Conservation (phyloP, 2,888 invertebrate genomes). For the Orchestes rusci region DNA sequence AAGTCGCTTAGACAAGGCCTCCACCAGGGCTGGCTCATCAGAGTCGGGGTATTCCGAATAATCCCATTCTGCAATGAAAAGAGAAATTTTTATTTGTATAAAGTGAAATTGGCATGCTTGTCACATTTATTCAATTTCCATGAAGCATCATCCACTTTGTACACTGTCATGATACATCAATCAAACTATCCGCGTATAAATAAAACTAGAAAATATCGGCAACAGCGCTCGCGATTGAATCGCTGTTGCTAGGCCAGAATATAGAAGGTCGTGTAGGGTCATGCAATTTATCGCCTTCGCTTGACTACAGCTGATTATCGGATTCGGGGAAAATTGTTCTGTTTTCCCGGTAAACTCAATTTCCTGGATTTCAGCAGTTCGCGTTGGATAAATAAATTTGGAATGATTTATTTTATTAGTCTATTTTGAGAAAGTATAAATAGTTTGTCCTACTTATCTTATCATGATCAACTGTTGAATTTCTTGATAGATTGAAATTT, state of each 20-base stretch:
- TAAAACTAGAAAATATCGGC: too few species aligned
- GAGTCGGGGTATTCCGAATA: constrained; percentile 36
- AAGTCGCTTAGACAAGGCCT: constrained; percentile 65
- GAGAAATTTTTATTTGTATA: constrained; percentile 15
- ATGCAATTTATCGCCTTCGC: constrained; percentile 12
- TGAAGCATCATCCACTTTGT: background rate
- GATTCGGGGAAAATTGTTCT: too few species aligned
- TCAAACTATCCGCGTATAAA: too few species aligned
- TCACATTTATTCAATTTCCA: too few species aligned
- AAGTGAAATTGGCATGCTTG: background rate
- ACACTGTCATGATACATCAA: background rate
- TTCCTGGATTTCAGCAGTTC: too few species aligned
- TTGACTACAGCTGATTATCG: constrained; percentile 21
- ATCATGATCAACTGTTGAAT: too few species aligned
- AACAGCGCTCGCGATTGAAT: constrained; percentile 7
- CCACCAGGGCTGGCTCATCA: constrained; percentile 51
- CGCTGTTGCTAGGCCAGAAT: constrained; percentile 28
- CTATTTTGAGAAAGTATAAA: too few species aligned
- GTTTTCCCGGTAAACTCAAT: too few species aligned
- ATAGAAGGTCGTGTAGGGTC: constrained; percentile 23
- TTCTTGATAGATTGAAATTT: too few species aligned
- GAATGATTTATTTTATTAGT: too few species aligned
- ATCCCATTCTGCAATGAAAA: constrained; percentile 27
- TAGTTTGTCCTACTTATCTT: too few species aligned
- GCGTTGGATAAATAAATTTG: too few species aligned